These are phyloP conservation scores for Decapterus maruadsi DNA, from an alignment of 2,797 vertebrate genomes.

Conservation along the genomic window DNA sequence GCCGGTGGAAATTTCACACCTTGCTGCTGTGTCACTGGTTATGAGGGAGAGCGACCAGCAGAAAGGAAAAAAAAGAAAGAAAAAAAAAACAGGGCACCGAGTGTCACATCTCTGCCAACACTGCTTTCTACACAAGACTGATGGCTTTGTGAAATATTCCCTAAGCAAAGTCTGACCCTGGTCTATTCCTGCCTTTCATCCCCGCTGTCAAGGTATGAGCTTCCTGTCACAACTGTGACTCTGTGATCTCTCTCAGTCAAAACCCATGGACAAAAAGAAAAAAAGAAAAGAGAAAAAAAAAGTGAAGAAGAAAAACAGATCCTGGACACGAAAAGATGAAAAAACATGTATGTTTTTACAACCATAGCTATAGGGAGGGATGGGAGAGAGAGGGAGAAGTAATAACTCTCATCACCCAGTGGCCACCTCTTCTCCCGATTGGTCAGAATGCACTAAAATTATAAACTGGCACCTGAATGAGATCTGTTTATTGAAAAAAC, in stretches of 20 bases:
- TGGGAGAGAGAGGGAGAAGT: constrained; percentile 1
- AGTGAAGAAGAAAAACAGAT: neutral
- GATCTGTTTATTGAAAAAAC: constrained; percentile 15
- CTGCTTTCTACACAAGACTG: constrained; percentile 56
- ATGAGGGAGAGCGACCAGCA: constrained; percentile 32
- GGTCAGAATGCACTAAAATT: constrained; percentile 34
- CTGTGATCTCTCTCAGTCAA: constrained; percentile 63
- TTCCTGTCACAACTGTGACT: constrained; percentile 62
- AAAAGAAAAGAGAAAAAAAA: neutral
- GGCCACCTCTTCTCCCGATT: constrained; percentile 47
- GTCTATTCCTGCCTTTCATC: constrained; percentile 65
- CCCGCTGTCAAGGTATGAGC: constrained; percentile 59
- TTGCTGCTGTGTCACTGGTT: constrained; percentile 49
- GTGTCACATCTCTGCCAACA: constrained; percentile 57
- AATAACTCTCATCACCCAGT: constrained; percentile 47
- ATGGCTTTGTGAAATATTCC: constrained; percentile 71
- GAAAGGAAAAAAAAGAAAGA: neutral
- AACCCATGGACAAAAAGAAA: constrained; percentile 14
- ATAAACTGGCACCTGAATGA: constrained; percentile 7
- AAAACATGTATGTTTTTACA: constrained; percentile 23
- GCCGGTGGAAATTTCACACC: constrained; percentile 28
- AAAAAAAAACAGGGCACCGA: constrained; percentile 26
- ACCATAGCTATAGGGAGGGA: constrained; percentile 1
- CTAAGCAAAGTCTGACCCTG: constrained; percentile 62
- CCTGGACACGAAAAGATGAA: constrained; percentile 11